phyloP scores from a whole-genome alignment of 1,140 invertebrate genomes.

The Ips typographus region DNA sequence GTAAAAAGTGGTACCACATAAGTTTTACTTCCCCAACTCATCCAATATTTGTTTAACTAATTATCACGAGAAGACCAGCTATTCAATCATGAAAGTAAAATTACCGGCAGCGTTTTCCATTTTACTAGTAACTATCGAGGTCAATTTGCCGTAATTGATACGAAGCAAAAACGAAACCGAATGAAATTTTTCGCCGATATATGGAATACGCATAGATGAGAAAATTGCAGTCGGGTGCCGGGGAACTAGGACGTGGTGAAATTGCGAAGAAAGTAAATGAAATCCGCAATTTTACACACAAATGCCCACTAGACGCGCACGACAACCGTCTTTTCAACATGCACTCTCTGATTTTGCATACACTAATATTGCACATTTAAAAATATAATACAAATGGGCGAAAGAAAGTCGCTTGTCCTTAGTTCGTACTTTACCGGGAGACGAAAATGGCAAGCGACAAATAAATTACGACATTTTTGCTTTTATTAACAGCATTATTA shows the following conservation, averaged over 20 bases:
- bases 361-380: background rate
- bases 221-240: slow-evolving; percentile 28
- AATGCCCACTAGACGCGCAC: slow-evolving; percentile 18
- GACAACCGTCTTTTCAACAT: slow-evolving; percentile 13
- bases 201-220: slow-evolving; percentile 35
- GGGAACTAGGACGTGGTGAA: slow-evolving; percentile 25
- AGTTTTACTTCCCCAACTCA: no score
- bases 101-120: slow-evolving; percentile 17
- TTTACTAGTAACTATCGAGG: slow-evolving; percentile 18
- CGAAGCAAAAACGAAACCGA: slow-evolving; percentile 28
- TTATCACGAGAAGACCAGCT: no score
- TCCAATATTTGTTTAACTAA: no score
- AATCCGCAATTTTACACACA: slow-evolving; percentile 34
- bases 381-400: no score
- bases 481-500: slow-evolving; percentile 30
- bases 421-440: background rate
- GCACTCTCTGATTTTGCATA: slow-evolving; percentile 9
- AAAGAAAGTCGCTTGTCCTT: background rate
- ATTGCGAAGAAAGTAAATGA: slow-evolving; percentile 35
- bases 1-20: no score
- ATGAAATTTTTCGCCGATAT: slow-evolving; percentile 31
- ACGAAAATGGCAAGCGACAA: slow-evolving; percentile 20
- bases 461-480: slow-evolving; percentile 35
- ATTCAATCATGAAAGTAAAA: slow-evolving; percentile 29
- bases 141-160: slow-evolving; percentile 28